phyloP scores from a whole-genome alignment of 2,888 invertebrate species.

The Caenorhabditis auriculariae region DNA sequence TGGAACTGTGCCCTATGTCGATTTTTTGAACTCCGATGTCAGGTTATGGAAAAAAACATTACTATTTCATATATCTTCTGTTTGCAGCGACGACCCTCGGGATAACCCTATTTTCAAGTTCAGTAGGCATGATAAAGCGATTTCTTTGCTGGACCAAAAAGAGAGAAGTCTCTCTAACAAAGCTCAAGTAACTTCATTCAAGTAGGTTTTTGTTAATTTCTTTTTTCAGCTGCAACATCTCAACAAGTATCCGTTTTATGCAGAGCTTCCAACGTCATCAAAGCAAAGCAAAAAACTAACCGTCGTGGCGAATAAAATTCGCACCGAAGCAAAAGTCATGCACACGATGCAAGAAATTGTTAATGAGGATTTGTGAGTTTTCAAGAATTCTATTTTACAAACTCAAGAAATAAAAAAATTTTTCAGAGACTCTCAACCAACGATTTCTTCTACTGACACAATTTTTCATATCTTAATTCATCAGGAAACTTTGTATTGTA shows the following conservation, averaged over 20 bases:
- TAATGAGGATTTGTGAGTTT: slow-evolving; percentile 22
- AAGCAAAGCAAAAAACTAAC: slow-evolving; percentile 50
- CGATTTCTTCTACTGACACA: too few species aligned
- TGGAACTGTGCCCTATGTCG: slow-evolving; percentile 40
- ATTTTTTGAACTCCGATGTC: slow-evolving; percentile 17
- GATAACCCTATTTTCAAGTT: slow-evolving; percentile 25
- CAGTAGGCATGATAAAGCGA: slow-evolving; percentile 34
- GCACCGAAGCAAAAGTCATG: slow-evolving; percentile 23
- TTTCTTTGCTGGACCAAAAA: slow-evolving; percentile 30
- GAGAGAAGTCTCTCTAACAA: slow-evolving; percentile 38
- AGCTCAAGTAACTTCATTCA: slow-evolving; percentile 23
- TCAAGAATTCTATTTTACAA: too few species aligned
- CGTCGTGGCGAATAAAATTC: slow-evolving; percentile 19
- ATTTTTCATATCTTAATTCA: too few species aligned
- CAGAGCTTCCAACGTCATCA: slow-evolving; percentile 50
- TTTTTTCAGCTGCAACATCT: slow-evolving; percentile 41
- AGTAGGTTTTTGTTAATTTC: neutral
- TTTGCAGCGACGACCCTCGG: slow-evolving; percentile 14
- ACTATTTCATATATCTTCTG: neutral
- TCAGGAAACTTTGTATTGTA: too few species aligned
- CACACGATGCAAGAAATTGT: slow-evolving; percentile 16
- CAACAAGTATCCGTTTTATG: slow-evolving; percentile 53
- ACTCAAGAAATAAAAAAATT: too few species aligned
- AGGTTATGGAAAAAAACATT: neutral
- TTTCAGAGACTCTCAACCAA: too few species aligned